These are phyloP conservation scores for Zootermopsis nevadensis DNA, from an alignment of 2,888 invertebrate species.

Conservation along the genomic window DNA sequence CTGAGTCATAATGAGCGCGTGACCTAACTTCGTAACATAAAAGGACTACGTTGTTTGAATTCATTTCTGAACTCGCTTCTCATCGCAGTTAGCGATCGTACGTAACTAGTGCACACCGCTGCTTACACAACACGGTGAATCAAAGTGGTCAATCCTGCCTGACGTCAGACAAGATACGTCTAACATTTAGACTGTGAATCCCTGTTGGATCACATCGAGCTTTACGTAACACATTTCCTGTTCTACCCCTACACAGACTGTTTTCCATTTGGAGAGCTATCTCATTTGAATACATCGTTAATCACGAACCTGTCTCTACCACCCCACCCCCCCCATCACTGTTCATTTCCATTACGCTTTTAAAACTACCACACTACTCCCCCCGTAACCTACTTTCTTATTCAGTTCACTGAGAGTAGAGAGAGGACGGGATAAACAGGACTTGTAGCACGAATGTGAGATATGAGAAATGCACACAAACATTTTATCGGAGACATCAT, in stretches of 20 bases:
- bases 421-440: too few relatives aligned
- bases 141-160: background rate
- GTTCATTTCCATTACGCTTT: too few relatives aligned
- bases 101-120: background rate
- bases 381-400: too few relatives aligned
- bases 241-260: background rate
- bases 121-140: background rate
- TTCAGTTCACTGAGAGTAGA: too few relatives aligned
- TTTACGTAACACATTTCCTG: background rate
- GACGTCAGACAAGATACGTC: background rate
- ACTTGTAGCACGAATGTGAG: too few relatives aligned
- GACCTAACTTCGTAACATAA: constrained; percentile 17
- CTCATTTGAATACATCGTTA: too few relatives aligned
- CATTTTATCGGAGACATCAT: too few relatives aligned
- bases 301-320: too few relatives aligned
- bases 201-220: background rate
- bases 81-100: background rate
- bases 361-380: too few relatives aligned
- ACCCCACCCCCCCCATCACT: too few relatives aligned
- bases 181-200: background rate
- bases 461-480: too few relatives aligned
- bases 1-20: background rate
- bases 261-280: background rate
- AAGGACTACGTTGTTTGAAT: background rate
- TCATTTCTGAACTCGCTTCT: background rate